phyloP scores from a whole-genome alignment of 2,113 vertebrate genomes.

The Telmatochromis brichardi region DNA sequence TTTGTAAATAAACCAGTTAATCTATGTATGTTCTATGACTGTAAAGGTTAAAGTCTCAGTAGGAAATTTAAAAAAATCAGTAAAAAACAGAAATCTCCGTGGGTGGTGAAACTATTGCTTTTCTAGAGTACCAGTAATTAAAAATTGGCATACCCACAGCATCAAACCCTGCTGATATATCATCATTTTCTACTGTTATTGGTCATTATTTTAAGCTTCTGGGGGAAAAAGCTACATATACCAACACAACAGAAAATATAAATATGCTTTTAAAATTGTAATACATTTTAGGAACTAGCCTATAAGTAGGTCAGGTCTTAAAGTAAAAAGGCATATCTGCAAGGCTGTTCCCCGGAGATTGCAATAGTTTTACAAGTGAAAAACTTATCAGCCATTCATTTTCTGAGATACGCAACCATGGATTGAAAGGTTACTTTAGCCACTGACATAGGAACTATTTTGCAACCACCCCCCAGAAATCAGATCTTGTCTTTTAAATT shows the following conservation, averaged over 20 bases:
- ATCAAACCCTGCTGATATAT: neutral
- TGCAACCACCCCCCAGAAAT: neutral
- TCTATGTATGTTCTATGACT: neutral
- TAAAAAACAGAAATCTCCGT: neutral
- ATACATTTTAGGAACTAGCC: neutral
- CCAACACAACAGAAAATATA: neutral
- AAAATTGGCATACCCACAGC: neutral
- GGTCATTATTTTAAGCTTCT: neutral
- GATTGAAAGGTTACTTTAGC: neutral
- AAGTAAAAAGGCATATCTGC: neutral
- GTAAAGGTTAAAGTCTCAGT: neutral
- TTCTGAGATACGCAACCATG: neutral
- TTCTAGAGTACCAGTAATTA: neutral
- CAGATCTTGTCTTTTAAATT: neutral
- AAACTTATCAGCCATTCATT: neutral
- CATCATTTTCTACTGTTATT: neutral
- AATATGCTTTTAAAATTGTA: neutral
- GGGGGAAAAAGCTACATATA: neutral
- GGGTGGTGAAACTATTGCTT: neutral
- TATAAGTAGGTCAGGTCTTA: neutral
- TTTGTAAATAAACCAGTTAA: neutral
- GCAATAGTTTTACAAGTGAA: neutral
- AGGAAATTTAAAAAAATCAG: neutral
- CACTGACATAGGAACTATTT: neutral
- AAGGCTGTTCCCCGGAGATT: neutral